Conservation (phyloP, 1,140 invertebrate genomes). For the Drosophila watanabei region DNA sequence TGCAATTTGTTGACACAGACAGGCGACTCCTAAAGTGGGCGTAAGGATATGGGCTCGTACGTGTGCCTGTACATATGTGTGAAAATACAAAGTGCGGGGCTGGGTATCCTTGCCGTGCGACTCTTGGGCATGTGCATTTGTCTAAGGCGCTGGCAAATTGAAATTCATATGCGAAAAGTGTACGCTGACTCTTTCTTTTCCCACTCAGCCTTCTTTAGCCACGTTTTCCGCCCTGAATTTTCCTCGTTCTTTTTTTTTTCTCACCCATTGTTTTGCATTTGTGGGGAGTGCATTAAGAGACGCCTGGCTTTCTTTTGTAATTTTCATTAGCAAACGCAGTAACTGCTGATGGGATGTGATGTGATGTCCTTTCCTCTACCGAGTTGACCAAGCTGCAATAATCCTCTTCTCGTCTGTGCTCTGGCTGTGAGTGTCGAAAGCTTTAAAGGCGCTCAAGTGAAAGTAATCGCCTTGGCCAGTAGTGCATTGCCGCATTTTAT, state of each 20-base stretch:
- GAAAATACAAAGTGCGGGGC: not conserved
- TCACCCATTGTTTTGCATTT: constrained; percentile 44
- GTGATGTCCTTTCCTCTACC: constrained; percentile 30
- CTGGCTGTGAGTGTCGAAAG: constrained; percentile 59
- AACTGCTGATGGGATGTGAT: constrained; percentile 22
- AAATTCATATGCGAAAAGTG: constrained; percentile 76
- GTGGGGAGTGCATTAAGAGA: constrained; percentile 52
- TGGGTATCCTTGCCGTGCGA: constrained; percentile 64
- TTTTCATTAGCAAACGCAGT: constrained; percentile 70
- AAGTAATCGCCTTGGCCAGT: constrained; percentile 66
- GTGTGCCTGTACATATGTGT: not conserved
- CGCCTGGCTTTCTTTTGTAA: constrained; percentile 54
- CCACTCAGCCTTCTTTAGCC: not conserved
- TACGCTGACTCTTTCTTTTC: not conserved
- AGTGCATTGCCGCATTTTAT: constrained; percentile 48
- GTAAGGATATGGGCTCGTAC: constrained; percentile 28
- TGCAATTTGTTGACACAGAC: constrained; percentile 71
- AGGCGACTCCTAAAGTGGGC: constrained; percentile 56
- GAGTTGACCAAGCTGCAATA: constrained; percentile 44
- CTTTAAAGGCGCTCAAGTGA: constrained; percentile 72
- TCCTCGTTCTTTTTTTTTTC: not conserved
- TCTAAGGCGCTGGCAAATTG: constrained; percentile 61
- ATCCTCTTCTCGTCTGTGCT: not conserved
- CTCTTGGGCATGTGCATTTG: constrained; percentile 73
- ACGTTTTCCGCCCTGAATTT: constrained; percentile 3